Base-by-base conservation (phyloP, 2,113 vertebrate species). In the Alosa alosa region DNA sequence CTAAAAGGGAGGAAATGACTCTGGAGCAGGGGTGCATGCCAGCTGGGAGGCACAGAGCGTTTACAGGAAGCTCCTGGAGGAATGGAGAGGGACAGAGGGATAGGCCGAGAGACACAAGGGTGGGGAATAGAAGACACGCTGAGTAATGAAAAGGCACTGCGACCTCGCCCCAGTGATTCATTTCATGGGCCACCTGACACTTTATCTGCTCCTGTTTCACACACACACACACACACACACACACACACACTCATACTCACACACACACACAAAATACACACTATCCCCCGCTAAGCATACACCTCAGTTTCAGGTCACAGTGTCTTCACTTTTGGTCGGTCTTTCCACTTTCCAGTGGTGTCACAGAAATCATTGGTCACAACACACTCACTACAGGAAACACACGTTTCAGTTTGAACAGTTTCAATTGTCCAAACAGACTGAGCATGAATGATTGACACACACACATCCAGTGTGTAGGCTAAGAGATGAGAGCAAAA, bases 161-260 rank as follows among this genome's bases (percentile, higher is more conserved):
- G 81, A 91, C 94, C 94, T 93, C 90, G 86, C 90, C 93, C 89
- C 84, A 85, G 90, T 94, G 94, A 94, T 91, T 94, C 93, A 94
- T 91, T 87, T 68, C 88, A 88, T 90, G 87, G 86, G 55, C 87
- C 44, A 89, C 88, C 90, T 93, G 89, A 93, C 91, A 92, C 84
- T 52, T 89, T 89, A 88, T 17, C 87, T 60, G 9, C 81, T 64
- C 75, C 81, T 64, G 68, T 83, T 75, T 78, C 60, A 52, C 46
- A 78, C 81, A 60, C 83, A 83, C 81, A 81, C 89, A 84, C 82
- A 81, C 82, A 86, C 84, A 88, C 86, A 50, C 50, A 82, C 36
- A 60, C 84, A 87, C 83, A 83, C 75, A 82, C 72, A 82, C 45
- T 82, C 39, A 85, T 52, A 86, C 20, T 49, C 49, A 41, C 22